Percentiles rank a stretch among this genome's conserved stretches.
Evolutionary conservation across 2,888 invertebrate genomes (phyloP).

Genomic region (Acrobasis repandana): DNA sequence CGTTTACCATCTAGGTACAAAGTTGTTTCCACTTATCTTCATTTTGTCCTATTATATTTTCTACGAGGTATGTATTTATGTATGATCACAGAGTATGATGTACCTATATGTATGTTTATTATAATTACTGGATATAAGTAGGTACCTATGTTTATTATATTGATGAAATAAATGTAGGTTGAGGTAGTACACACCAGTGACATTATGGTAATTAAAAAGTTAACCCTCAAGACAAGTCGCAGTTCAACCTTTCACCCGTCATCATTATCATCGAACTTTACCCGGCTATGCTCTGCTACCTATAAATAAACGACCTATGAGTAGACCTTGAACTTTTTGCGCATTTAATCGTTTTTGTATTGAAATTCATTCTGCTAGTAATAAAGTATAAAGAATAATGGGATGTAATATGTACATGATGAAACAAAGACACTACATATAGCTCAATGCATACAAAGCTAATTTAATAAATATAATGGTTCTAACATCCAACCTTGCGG

Average conservation of each 20-base stretch:
- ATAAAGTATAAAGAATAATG: too few relatives aligned
- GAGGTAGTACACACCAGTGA: background rate
- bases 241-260: conserved; percentile 2
- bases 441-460: too few relatives aligned
- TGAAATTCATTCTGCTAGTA: too few relatives aligned
- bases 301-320: background rate
- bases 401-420: too few relatives aligned
- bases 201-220: background rate
- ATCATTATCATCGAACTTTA: background rate
- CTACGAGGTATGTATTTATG: too few relatives aligned
- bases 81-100: too few relatives aligned
- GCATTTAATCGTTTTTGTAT: background rate
- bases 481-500: background rate
- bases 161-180: background rate
- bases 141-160: too few relatives aligned
- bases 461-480: background rate
- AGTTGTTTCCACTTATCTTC: too few relatives aligned
- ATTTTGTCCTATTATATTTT: too few relatives aligned
- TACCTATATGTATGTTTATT: too few relatives aligned
- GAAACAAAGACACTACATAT: background rate
- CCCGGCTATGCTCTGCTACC: background rate
- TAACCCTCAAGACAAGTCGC: background rate
- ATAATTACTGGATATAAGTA: too few relatives aligned
- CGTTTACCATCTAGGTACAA: too few relatives aligned
- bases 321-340: conserved; percentile 8